Evolutionary conservation across 2,888 invertebrate species (phyloP).

Genomic region (Noctuana brunneofusca): DNA sequence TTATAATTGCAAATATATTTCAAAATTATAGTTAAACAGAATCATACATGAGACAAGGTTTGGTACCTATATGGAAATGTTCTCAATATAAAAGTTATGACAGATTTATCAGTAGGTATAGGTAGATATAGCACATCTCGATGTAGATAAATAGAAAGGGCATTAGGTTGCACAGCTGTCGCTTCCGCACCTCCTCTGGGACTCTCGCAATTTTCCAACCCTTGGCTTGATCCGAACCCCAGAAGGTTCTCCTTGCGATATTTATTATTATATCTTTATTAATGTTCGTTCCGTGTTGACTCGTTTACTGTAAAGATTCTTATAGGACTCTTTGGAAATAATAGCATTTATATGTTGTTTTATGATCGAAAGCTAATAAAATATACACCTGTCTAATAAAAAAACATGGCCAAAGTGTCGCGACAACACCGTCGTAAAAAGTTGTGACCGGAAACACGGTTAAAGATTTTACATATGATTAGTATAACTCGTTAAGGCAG

Average conservation of each 20-base stretch:
- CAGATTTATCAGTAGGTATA: constrained; percentile 47
- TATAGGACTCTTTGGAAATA: constrained; percentile 52
- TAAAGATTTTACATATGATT: constrained; percentile 2
- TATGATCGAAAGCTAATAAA: constrained; percentile 63
- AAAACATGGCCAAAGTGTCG: constrained; percentile 44
- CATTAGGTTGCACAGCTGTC: constrained; percentile 79
- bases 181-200: constrained; percentile 70
- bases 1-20: too few species aligned
- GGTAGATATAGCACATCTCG: constrained; percentile 56
- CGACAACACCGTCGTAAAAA: constrained; percentile 23
- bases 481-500: neutral
- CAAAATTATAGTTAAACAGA: too few species aligned
- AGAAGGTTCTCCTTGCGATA: constrained; percentile 70
- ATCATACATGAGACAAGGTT: too few species aligned
- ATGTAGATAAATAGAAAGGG: constrained; percentile 77
- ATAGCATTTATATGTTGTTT: constrained; percentile 65
- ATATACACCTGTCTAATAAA: constrained; percentile 66
- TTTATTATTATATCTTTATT: constrained; percentile 83
- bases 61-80: too few species aligned
- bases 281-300: constrained; percentile 67
- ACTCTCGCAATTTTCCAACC: constrained; percentile 79
- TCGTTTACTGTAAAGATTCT: constrained; percentile 72
- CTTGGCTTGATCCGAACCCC: constrained; percentile 79
- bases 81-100: constrained; percentile 43
- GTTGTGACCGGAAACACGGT: constrained; percentile 23